Conservation (phyloP, 2,797 vertebrate genomes). For the Acipenser transmontanus region DNA sequence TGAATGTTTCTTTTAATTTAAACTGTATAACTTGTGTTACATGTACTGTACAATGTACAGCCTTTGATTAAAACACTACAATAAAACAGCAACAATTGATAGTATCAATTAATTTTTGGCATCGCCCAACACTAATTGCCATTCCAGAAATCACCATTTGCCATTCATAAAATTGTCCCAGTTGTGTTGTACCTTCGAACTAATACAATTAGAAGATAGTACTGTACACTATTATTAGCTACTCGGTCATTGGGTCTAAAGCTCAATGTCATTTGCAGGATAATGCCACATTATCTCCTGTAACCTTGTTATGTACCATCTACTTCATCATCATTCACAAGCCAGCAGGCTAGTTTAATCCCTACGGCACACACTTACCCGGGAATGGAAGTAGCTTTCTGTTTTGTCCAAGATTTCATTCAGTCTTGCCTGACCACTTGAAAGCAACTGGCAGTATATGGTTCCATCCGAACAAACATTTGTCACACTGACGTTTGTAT, state of each 20-base stretch:
- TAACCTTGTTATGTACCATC: slow-evolving; percentile 12
- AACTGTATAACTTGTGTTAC: no score
- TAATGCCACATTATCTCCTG: slow-evolving; percentile 9
- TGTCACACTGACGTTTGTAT: slow-evolving; percentile 72
- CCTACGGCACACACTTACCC: slow-evolving; percentile 49
- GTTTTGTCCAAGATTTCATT: slow-evolving; percentile 64
- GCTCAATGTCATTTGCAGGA: slow-evolving; percentile 12
- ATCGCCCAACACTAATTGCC: no score
- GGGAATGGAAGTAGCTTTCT: slow-evolving; percentile 70
- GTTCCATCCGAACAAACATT: slow-evolving; percentile 78
- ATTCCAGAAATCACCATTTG: no score
- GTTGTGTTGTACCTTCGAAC: no score
- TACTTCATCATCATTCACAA: background rate
- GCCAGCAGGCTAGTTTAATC: no score
- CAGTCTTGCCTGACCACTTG: slow-evolving; percentile 72
- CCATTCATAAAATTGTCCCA: no score
- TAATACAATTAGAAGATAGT: no score
- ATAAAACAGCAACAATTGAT: no score
- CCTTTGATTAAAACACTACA: no score
- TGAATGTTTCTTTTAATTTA: no score
- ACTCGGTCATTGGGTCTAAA: background rate
- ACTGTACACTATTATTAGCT: background rate
- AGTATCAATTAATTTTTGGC: no score
- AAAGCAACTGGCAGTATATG: slow-evolving; percentile 83
- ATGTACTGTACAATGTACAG: no score